These are phyloP conservation scores for Bombycilla garrulus DNA, from an alignment of 2,113 vertebrate species.

Conservation along the genomic window DNA sequence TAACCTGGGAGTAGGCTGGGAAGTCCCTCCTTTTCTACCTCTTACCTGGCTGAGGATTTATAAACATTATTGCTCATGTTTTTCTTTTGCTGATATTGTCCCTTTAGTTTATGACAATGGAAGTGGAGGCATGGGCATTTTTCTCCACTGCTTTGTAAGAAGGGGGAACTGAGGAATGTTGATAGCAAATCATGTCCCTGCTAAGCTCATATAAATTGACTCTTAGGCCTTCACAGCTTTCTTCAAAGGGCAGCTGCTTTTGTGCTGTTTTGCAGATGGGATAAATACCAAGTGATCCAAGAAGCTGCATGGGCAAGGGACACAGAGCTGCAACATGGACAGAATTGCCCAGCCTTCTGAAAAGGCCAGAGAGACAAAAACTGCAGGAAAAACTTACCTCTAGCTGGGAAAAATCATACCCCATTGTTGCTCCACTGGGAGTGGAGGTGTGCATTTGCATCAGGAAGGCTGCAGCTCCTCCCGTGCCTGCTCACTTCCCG, in stretches of 20 bases:
- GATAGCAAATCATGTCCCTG: neutral
- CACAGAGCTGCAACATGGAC: neutral
- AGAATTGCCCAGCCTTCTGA: neutral
- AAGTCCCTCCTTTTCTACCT: neutral
- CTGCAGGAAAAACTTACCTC: neutral
- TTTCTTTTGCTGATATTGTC: neutral
- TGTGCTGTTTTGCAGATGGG: neutral
- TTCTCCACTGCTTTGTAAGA: neutral
- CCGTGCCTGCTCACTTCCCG: accelerated
- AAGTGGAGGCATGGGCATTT: neutral
- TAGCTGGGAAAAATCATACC: neutral
- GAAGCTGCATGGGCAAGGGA: neutral
- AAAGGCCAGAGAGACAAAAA: neutral
- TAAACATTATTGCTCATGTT: neutral
- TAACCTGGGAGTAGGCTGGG: neutral
- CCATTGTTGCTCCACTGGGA: accelerated
- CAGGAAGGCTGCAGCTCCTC: accelerated
- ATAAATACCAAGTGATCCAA: neutral
- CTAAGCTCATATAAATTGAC: neutral
- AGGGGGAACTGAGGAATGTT: neutral
- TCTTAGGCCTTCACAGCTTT: neutral
- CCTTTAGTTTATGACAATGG: neutral
- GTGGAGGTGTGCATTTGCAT: neutral
- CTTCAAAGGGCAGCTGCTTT: neutral
- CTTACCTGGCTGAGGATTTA: neutral